Conservation (phyloP, 2,888 invertebrate genomes). For the Hydriomena furcata region DNA sequence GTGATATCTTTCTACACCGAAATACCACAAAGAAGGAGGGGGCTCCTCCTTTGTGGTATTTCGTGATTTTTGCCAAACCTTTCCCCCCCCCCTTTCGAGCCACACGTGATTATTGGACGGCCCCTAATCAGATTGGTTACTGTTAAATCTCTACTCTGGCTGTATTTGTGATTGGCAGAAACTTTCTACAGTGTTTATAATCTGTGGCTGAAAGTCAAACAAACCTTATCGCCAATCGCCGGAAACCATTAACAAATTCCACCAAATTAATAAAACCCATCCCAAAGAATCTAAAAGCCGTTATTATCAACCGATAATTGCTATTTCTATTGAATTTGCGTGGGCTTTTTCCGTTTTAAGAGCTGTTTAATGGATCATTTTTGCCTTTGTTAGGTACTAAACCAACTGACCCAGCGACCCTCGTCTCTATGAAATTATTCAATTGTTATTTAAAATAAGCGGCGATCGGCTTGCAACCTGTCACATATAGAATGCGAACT, state of each 20-base stretch:
- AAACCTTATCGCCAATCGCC: constrained; percentile 18
- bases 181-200: constrained; percentile 2
- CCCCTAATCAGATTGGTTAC: constrained; percentile 10
- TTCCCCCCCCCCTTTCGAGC: too few relatives aligned
- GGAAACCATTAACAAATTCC: constrained; percentile 20
- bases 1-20: too few relatives aligned
- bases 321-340: constrained; percentile 17
- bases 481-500: too few relatives aligned
- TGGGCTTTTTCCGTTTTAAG: constrained; percentile 16
- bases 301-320: constrained; percentile 18
- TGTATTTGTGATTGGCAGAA: not conserved
- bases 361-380: constrained; percentile 1
- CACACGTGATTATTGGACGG: too few relatives aligned
- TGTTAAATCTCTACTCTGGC: not conserved
- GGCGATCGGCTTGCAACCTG: too few relatives aligned
- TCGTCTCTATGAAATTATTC: not conserved
- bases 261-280: constrained; percentile 22
- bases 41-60: too few relatives aligned
- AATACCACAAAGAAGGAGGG: too few relatives aligned
- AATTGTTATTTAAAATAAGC: not conserved
- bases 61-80: too few relatives aligned
- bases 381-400: constrained; percentile 8
- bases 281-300: constrained; percentile 14
- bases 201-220: constrained; percentile 9
- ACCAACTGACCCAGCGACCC: constrained; percentile 1